Evolutionary conservation across 2,888 invertebrate species (phyloP).

Genomic region (Amaurobius ferox): DNA sequence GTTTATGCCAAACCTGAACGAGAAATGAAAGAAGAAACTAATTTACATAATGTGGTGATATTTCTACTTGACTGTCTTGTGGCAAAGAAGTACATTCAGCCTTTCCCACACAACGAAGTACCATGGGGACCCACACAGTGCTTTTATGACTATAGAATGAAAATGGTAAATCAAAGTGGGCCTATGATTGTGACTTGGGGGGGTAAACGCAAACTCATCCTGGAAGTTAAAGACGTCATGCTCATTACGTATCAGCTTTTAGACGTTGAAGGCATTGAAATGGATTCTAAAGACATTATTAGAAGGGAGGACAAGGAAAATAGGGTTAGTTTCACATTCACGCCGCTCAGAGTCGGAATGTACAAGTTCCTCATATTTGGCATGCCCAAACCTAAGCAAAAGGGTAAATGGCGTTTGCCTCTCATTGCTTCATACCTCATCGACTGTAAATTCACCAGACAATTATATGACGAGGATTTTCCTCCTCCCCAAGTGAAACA

Average conservation of each 20-base stretch:
- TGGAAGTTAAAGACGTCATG: conserved; percentile 74
- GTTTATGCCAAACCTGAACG: conserved; percentile 76
- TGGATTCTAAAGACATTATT: conserved; percentile 74
- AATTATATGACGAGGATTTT: conserved; percentile 68
- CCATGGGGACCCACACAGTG: conserved; percentile 76
- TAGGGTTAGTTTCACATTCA: conserved; percentile 73
- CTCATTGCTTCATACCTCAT: conserved; percentile 75
- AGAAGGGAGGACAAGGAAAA: conserved; percentile 73
- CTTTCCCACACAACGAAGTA: conserved; percentile 75
- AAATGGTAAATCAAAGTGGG: conserved; percentile 75
- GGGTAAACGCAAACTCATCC: conserved; percentile 75
- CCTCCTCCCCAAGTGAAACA: conserved; percentile 57
- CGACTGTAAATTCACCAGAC: conserved; percentile 74
- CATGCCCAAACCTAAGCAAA: conserved; percentile 75
- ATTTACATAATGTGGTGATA: conserved; percentile 75
- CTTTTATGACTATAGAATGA: conserved; percentile 75
- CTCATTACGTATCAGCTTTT: conserved; percentile 74
- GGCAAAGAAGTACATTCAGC: conserved; percentile 74
- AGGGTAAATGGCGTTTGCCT: conserved; percentile 75
- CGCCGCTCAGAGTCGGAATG: conserved; percentile 74
- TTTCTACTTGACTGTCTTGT: conserved; percentile 75
- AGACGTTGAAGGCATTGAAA: conserved; percentile 74
- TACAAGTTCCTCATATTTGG: conserved; percentile 75
- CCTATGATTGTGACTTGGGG: conserved; percentile 76
- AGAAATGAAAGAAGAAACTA: conserved; percentile 74